phyloP scores from a whole-genome alignment of 2,113 vertebrate species.

The Melanerpes formicivorus region DNA sequence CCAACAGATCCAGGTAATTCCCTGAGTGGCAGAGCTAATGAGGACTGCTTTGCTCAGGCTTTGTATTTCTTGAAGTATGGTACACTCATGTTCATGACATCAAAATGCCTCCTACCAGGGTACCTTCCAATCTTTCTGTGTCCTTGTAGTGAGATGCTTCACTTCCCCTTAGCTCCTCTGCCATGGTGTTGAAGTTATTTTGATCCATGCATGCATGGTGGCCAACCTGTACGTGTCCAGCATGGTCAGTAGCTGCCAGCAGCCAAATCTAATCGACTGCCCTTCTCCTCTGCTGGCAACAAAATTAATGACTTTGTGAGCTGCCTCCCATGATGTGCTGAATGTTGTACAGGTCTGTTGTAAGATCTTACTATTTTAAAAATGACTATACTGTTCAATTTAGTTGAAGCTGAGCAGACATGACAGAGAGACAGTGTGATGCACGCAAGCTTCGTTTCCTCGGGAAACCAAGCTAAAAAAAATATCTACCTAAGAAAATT shows the following conservation, averaged over 20 bases:
- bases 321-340: neutral
- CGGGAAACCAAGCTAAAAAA: slow-evolving; percentile 24
- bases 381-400: neutral
- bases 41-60: neutral
- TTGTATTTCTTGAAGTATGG: neutral
- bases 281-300: neutral
- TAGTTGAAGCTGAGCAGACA: slow-evolving; percentile 48
- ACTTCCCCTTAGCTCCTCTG: neutral
- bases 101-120: neutral
- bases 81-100: accelerated
- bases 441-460: slow-evolving; percentile 64
- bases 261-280: neutral
- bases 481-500: slow-evolving; percentile 8
- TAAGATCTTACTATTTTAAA: slow-evolving; percentile 9
- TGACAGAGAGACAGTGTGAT: slow-evolving; percentile 38
- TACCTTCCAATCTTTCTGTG: neutral
- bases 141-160: neutral
- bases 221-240: neutral
- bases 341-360: neutral
- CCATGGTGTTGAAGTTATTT: accelerated
- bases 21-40: neutral
- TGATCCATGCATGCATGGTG: neutral
- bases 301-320: neutral
- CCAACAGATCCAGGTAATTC: neutral
- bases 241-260: neutral